Percentiles rank a stretch among this genome's conserved stretches.
phyloP scores from a whole-genome alignment of 2,888 invertebrate species.

The Caenorhabditis macrosperma region DNA sequence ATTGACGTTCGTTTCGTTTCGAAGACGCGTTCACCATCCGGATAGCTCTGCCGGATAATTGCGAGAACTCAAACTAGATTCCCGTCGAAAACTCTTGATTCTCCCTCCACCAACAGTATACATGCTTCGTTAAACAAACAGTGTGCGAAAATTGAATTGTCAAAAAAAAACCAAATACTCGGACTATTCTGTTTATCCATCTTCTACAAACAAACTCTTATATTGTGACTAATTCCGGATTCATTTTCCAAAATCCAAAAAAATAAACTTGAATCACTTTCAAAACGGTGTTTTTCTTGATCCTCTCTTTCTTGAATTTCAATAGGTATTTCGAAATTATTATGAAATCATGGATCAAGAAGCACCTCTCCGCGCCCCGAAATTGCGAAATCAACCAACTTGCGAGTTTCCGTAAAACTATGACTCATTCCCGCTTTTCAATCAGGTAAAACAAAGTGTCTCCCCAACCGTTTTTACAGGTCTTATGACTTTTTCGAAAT shows the following conservation, averaged over 20 bases:
- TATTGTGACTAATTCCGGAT: neutral
- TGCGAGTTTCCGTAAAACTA: slow-evolving; percentile 11
- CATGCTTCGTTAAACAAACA: neutral
- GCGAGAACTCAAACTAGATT: slow-evolving; percentile 21
- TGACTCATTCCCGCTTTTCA: slow-evolving; percentile 5
- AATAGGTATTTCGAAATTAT: slow-evolving; percentile 48
- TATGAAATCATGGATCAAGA: slow-evolving; percentile 48
- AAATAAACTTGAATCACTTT: slow-evolving; percentile 29
- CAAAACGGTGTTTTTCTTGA: slow-evolving; percentile 44
- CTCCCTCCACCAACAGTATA: no score
- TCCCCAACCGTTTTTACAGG: slow-evolving; percentile 38
- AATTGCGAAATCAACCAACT: slow-evolving; percentile 35
- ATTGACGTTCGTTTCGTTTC: slow-evolving; percentile 15
- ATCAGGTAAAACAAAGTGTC: slow-evolving; percentile 31
- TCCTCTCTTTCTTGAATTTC: slow-evolving; percentile 18
- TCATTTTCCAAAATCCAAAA: neutral
- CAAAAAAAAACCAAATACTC: slow-evolving; percentile 7
- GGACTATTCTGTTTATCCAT: neutral
- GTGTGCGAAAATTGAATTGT: slow-evolving; percentile 34
- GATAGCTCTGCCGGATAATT: slow-evolving; percentile 45
- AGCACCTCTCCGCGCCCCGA: slow-evolving; percentile 26
- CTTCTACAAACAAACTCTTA: neutral
- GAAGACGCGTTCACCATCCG: slow-evolving; percentile 36
- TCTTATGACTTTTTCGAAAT: slow-evolving; percentile 6
- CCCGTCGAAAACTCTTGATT: neutral